A percentile compares a stretch with the other conserved stretches of the same genome.
Evolutionary conservation across 2,888 invertebrate species (phyloP).

Genomic region (Tetragnatha montana): DNA sequence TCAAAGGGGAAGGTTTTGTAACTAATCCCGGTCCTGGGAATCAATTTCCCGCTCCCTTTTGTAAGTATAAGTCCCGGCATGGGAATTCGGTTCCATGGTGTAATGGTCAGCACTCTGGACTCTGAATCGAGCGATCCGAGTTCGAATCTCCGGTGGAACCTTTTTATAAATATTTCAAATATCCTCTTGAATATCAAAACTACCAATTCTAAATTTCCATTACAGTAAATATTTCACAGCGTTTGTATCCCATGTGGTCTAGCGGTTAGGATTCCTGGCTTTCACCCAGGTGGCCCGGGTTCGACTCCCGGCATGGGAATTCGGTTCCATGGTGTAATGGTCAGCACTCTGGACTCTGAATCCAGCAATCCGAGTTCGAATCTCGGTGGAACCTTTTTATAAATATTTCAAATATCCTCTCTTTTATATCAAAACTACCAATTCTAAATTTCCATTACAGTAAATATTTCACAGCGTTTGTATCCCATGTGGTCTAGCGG

Average conservation of each 20-base stretch:
- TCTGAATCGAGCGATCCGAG: no score
- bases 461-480: no score
- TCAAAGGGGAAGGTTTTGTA: no score
- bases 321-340: constrained; percentile 27
- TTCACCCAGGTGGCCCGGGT: not conserved
- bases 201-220: not conserved
- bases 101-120: no score
- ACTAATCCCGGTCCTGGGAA: no score
- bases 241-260: not conserved
- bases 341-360: constrained; percentile 19
- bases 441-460: not conserved
- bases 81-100: no score
- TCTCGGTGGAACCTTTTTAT: constrained; percentile 19
- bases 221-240: no score
- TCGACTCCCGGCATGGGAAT: not conserved
- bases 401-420: not conserved
- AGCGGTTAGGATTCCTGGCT: not conserved
- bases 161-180: not conserved
- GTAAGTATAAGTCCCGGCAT: no score
- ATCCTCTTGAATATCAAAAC: not conserved
- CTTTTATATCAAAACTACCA: not conserved
- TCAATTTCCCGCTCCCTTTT: no score
- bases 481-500: not conserved
- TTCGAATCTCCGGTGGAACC: no score
- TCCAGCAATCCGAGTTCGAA: constrained; percentile 18